Base-by-base conservation (phyloP, 1,140 invertebrate species). In the Drosophila burlai region DNA sequence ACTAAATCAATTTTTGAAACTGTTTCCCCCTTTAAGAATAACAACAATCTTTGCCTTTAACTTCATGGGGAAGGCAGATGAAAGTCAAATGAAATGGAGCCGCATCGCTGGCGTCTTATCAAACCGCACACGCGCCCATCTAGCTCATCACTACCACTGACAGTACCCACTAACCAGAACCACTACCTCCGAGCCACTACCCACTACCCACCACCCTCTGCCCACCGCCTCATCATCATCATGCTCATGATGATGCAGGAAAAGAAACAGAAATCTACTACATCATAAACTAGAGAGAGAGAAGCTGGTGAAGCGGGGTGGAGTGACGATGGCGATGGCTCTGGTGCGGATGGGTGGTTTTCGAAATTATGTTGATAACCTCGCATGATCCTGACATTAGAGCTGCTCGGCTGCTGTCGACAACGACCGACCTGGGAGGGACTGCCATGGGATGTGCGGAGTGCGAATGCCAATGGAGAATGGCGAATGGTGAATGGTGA, bases 311-410 rank as follows among this genome's bases (percentile, higher is more conserved):
- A n/a, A n/a, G n/a, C n/a, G n/a, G 76, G 76, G 59, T 40, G 80
- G 59, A 36, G 45, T 47, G 54, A 40, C 18, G 58, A 11, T 8
- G 43, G 63, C 16, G 24, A 38, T 31, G 54, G 60, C 50, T 65
- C 50, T 65, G 65, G 57, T 77, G 61, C 65, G 72, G 64, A 64
- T 63, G 66, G 75, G 84, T 80, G 77, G 81, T 36, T 60, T 61
- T 61, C 68, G 71, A 87, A 89, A 87, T 89, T 87, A 87, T 89
- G 83, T 84, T 87, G 84, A 87, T 87, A 87, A 89, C 83, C 83
- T 84, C 77, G 68, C 85, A 84, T 87, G 83, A 87, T 87, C 83
- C 83, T 87, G 83, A 89, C 83, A 87, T 87, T 87, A 87, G 83
- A 87, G 84, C 83, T 66, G 66, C 77, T 65, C 61, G 57, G 43